phyloP scores from a whole-genome alignment of 2,888 invertebrate genomes.

The Lepidochrysops patricia region DNA sequence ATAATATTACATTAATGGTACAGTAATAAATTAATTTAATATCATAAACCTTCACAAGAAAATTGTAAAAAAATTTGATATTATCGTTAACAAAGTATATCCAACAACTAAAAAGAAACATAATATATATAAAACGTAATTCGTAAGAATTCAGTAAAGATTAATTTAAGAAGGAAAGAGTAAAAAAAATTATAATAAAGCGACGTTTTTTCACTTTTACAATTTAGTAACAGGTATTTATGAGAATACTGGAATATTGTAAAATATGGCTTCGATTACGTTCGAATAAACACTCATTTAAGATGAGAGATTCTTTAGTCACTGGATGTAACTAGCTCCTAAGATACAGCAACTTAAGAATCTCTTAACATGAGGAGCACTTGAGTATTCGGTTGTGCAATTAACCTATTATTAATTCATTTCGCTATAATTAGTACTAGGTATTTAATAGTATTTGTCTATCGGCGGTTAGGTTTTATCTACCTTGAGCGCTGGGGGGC shows the following conservation, averaged over 20 bases:
- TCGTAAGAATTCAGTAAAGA: no score
- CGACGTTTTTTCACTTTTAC: neutral
- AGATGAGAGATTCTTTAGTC: no score
- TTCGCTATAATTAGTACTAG: slow-evolving; percentile 42
- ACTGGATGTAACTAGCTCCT: no score
- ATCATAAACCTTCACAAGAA: neutral
- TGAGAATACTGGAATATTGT: neutral
- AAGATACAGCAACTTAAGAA: no score
- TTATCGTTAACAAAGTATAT: neutral
- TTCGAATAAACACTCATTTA: no score
- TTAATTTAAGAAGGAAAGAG: no score
- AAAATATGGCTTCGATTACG: no score
- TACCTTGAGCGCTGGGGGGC: slow-evolving; percentile 82
- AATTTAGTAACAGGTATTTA: neutral
- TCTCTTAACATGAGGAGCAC: no score
- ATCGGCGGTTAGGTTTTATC: slow-evolving; percentile 50
- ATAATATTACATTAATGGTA: neutral
- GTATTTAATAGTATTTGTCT: slow-evolving; percentile 49
- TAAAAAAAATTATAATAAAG: neutral
- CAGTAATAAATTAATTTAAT: slow-evolving; percentile 5
- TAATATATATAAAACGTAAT: neutral
- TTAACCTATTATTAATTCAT: neutral
- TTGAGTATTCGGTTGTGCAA: no score
- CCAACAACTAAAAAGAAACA: slow-evolving; percentile 12
- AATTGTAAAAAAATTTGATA: neutral